A percentile compares a stretch with the other conserved stretches of the same genome.
phyloP scores from a whole-genome alignment of 2,888 invertebrate species.

The Hymenopus coronatus region DNA sequence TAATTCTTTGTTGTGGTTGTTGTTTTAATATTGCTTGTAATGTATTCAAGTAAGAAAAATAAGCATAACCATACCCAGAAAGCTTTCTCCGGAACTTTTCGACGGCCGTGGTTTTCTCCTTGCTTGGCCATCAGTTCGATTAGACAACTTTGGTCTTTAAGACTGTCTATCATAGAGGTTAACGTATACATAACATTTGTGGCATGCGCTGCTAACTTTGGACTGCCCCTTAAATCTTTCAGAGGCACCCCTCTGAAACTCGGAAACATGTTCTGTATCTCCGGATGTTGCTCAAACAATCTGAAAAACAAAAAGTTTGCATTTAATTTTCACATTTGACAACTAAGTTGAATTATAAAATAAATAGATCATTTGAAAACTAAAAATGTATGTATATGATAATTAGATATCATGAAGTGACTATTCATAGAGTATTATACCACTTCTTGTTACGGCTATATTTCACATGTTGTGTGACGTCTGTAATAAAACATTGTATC shows the following conservation, averaged over 20 bases:
- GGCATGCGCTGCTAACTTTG: slow-evolving; percentile 55
- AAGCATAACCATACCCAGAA: slow-evolving; percentile 36
- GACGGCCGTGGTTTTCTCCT: slow-evolving; percentile 47
- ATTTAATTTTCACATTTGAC: too few relatives aligned
- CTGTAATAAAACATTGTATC: too few relatives aligned
- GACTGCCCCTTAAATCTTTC: slow-evolving; percentile 48
- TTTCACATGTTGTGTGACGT: too few relatives aligned
- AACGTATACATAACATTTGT: slow-evolving; percentile 52
- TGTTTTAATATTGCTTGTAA: too few relatives aligned
- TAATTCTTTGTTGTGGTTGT: too few relatives aligned
- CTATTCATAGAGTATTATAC: too few relatives aligned
- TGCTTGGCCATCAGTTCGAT: slow-evolving; percentile 51
- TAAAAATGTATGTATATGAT: too few relatives aligned
- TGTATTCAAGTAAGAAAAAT: neutral
- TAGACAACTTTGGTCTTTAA: slow-evolving; percentile 51
- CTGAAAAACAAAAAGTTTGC: slow-evolving; percentile 42
- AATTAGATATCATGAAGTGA: too few relatives aligned
- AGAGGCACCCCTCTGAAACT: slow-evolving; percentile 51
- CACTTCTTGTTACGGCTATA: too few relatives aligned
- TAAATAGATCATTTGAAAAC: too few relatives aligned
- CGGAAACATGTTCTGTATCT: slow-evolving; percentile 50
- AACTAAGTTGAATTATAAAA: too few relatives aligned
- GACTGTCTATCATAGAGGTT: slow-evolving; percentile 50
- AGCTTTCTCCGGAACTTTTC: slow-evolving; percentile 36
- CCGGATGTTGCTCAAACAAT: slow-evolving; percentile 52